A percentile compares a stretch with the other conserved stretches of the same genome.
These are phyloP conservation scores for Craseonycteris thonglongyai DNA, from an alignment of 2,113 vertebrate genomes.

Conservation along the genomic window DNA sequence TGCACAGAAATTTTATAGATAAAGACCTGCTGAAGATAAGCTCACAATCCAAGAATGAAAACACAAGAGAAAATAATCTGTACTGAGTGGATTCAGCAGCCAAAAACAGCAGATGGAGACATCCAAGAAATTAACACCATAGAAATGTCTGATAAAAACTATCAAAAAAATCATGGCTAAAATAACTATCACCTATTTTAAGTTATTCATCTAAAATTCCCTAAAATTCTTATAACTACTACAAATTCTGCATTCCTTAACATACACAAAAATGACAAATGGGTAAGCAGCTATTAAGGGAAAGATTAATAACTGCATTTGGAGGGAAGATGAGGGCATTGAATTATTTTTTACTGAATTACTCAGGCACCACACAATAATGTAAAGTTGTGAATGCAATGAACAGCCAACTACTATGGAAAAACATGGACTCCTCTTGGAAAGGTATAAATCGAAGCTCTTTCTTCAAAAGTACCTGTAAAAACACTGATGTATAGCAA, in stretches of 20 bases:
- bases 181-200: constrained; percentile 23
- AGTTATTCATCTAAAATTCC: constrained; percentile 23
- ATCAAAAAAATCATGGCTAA: constrained; percentile 1
- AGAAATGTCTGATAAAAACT: constrained; percentile 9
- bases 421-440: neutral
- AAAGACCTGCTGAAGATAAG: neutral
- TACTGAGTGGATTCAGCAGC: neutral
- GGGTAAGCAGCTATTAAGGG: neutral
- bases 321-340: neutral
- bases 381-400: neutral
- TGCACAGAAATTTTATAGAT: neutral
- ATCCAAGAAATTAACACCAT: neutral
- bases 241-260: constrained; percentile 19
- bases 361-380: neutral
- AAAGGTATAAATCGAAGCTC: neutral
- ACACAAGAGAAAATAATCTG: neutral
- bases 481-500: neutral
- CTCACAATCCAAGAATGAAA: neutral
- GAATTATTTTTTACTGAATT: neutral
- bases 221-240: neutral
- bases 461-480: neutral
- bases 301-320: constrained; percentile 12
- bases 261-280: constrained; percentile 24
- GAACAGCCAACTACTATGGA: neutral
- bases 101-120: neutral